A percentile compares a stretch with the other conserved stretches of the same genome.
Evolutionary conservation across 2,888 invertebrate genomes (phyloP).

Genomic region (Deilephila porcellus): DNA sequence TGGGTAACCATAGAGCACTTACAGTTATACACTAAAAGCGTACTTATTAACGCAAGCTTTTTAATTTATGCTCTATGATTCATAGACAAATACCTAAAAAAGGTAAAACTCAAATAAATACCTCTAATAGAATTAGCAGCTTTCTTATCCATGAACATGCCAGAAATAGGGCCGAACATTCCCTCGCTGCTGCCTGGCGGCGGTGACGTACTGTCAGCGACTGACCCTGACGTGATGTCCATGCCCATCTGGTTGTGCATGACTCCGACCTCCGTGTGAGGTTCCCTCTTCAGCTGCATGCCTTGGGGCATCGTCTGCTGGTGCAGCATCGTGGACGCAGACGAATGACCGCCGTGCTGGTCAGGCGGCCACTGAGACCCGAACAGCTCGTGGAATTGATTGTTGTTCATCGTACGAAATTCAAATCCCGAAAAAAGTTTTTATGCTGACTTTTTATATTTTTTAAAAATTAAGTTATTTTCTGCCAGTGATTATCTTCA

Average conservation of each 20-base stretch:
- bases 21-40: neutral
- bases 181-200: slow-evolving; percentile 80
- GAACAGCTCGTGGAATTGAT: slow-evolving; percentile 79
- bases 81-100: slow-evolving; percentile 6
- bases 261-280: slow-evolving; percentile 65
- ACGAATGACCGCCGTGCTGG: slow-evolving; percentile 78
- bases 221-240: slow-evolving; percentile 71
- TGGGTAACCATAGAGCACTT: neutral
- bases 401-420: slow-evolving; percentile 72
- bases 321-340: slow-evolving; percentile 79
- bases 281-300: slow-evolving; percentile 74
- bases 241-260: slow-evolving; percentile 76
- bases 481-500: slow-evolving; percentile 63
- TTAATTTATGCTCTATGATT: neutral
- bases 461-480: slow-evolving; percentile 63
- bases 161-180: slow-evolving; percentile 76
- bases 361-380: slow-evolving; percentile 83
- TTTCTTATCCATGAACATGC: slow-evolving; percentile 85
- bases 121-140: slow-evolving; percentile 88
- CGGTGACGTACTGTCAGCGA: slow-evolving; percentile 86
- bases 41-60: neutral
- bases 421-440: slow-evolving; percentile 49
- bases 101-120: slow-evolving; percentile 54
- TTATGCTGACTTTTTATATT: slow-evolving; percentile 39
- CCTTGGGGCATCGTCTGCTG: slow-evolving; percentile 63